A percentile compares a stretch with the other conserved stretches of the same genome.
phyloP scores from a whole-genome alignment of 2,113 vertebrate genomes.

The Pygoscelis adeliae region DNA sequence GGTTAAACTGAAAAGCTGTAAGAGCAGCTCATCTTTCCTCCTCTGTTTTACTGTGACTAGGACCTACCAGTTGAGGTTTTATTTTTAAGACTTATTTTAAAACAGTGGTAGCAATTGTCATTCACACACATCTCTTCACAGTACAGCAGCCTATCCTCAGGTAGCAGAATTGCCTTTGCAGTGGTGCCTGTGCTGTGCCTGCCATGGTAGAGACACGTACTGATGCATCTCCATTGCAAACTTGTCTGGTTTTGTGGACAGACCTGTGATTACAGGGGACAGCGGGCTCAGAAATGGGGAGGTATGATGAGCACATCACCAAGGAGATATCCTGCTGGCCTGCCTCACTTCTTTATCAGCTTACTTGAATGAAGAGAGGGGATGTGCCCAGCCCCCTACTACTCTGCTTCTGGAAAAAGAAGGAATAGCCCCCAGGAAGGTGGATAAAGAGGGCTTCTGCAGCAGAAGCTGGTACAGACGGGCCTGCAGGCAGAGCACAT shows the following conservation, averaged over 20 bases:
- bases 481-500: background rate
- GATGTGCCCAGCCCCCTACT: background rate
- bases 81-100: background rate
- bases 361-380: background rate
- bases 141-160: background rate
- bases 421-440: background rate
- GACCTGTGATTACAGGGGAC: background rate
- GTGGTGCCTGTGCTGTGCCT: background rate
- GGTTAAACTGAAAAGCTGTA: background rate
- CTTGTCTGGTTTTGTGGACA: background rate
- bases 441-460: background rate
- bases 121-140: background rate
- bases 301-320: background rate
- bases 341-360: background rate
- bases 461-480: background rate
- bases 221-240: background rate
- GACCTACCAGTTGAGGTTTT: background rate
- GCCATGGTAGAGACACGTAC: rapidly evolving
- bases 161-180: background rate
- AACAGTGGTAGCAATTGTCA: background rate
- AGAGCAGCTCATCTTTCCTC: background rate
- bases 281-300: background rate
- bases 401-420: background rate
- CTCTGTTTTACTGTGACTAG: background rate
- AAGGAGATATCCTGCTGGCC: background rate